Percentiles rank a stretch among this genome's conserved stretches.
These are phyloP conservation scores for Illadopsis cleaveri DNA, from an alignment of 2,113 vertebrate genomes.

Conservation along the genomic window DNA sequence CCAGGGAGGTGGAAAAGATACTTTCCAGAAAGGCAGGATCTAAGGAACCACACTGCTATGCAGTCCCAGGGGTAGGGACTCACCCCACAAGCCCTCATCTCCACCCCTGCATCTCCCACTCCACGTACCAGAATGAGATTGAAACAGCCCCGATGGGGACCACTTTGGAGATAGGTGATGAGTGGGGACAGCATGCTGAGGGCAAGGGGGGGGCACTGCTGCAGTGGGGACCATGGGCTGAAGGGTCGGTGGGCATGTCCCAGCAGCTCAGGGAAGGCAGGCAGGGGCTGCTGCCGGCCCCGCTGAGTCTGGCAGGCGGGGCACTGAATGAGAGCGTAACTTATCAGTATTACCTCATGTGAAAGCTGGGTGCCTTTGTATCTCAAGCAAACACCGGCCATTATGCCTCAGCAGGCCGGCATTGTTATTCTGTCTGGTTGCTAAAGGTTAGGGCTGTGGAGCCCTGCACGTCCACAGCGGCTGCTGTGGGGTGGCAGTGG, in stretches of 20 bases:
- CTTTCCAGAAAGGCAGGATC: neutral
- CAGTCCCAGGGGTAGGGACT: neutral
- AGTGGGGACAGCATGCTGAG: fast-evolving
- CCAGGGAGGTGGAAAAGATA: neutral
- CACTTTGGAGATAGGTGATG: fast-evolving
- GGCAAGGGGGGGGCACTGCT: neutral
- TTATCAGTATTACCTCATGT: constrained; percentile 71
- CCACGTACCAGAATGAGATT: fast-evolving
- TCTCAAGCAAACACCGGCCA: constrained; percentile 64
- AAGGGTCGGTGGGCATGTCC: neutral
- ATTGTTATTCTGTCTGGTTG: constrained; percentile 65
- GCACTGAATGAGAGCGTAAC: neutral
- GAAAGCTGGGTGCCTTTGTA: constrained; percentile 66
- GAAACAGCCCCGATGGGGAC: fast-evolving
- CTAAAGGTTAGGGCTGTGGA: constrained; percentile 52
- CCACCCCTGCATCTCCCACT: fast-evolving
- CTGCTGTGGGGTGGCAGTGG: neutral
- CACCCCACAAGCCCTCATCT: fast-evolving
- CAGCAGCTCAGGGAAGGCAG: neutral
- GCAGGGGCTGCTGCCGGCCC: neutral
- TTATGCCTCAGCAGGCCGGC: constrained; percentile 37
- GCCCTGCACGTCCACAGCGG: constrained; percentile 38
- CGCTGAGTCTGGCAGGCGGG: neutral
- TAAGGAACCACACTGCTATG: neutral
- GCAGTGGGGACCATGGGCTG: fast-evolving